Conservation (phyloP, 2,113 vertebrate species). For the Pao palembangensis region DNA sequence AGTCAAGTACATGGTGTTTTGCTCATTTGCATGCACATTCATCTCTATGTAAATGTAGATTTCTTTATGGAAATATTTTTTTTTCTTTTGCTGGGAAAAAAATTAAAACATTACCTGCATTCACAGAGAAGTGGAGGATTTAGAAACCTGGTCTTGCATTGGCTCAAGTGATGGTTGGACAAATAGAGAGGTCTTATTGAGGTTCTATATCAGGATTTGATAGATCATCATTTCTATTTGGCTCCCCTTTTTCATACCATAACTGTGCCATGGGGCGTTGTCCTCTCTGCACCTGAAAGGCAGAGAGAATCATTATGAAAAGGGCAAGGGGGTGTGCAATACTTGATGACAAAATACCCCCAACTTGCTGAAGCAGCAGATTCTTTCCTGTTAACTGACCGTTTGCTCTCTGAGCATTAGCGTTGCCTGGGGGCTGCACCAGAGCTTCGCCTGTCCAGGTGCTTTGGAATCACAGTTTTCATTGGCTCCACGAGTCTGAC, state of each 20-base stretch:
- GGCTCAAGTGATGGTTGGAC: too few relatives aligned
- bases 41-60: conserved; percentile 70
- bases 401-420: conserved; percentile 49
- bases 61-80: conserved; percentile 52
- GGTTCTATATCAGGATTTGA: not conserved
- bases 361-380: conserved; percentile 66
- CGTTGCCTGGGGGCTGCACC: conserved; percentile 42
- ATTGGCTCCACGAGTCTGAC: conserved; percentile 33
- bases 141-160: conserved; percentile 8
- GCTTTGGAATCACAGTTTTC: conserved; percentile 59
- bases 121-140: conserved; percentile 32
- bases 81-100: conserved; percentile 33
- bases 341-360: conserved; percentile 66
- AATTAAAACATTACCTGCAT: conserved; percentile 20
- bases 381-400: conserved; percentile 53
- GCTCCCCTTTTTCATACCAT: conserved; percentile 5
- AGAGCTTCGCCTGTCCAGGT: conserved; percentile 26
- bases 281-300: conserved; percentile 39
- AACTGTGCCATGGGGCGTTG: conserved; percentile 36
- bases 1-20: conserved; percentile 36
- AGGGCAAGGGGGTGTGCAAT: conserved; percentile 54
- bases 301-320: conserved; percentile 59
- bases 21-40: conserved; percentile 61
- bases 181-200: too few relatives aligned
- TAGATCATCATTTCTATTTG: not conserved